Conservation (phyloP, 2,113 vertebrate genomes). For the Bubo blakistoni region DNA sequence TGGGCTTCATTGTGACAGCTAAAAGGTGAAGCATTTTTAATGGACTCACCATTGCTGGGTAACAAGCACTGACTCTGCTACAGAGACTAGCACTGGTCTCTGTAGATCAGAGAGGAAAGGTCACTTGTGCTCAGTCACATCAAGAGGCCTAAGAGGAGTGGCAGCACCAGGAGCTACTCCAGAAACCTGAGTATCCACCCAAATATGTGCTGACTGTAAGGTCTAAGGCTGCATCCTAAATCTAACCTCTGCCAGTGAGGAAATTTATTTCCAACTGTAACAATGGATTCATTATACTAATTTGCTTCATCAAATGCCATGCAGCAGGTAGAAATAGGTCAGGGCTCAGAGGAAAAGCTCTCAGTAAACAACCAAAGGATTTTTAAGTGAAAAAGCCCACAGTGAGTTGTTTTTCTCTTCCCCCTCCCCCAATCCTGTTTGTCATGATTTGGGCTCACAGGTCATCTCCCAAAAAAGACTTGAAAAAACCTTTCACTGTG, state of each 20-base stretch:
- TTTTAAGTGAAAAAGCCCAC: neutral
- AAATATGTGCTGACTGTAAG: neutral
- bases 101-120: neutral
- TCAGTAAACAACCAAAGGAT: neutral
- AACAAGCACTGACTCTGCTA: neutral
- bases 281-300: slow-evolving; percentile 7
- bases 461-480: neutral
- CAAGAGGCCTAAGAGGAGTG: neutral
- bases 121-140: neutral
- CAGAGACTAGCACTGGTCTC: neutral
- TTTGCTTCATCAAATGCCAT: slow-evolving; percentile 22
- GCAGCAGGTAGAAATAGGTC: slow-evolving; percentile 41
- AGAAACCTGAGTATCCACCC: neutral
- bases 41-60: neutral
- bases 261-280: slow-evolving; percentile 17
- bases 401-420: neutral
- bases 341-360: neutral
- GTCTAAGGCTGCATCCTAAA: neutral
- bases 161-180: neutral
- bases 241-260: neutral
- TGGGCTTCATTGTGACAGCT: neutral
- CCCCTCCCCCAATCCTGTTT: neutral
- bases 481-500: neutral
- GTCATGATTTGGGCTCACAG: neutral
- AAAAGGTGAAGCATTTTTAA: neutral